These are phyloP conservation scores for Tigriopus japonicus DNA, from an alignment of 1,140 invertebrate genomes.

Conservation along the genomic window DNA sequence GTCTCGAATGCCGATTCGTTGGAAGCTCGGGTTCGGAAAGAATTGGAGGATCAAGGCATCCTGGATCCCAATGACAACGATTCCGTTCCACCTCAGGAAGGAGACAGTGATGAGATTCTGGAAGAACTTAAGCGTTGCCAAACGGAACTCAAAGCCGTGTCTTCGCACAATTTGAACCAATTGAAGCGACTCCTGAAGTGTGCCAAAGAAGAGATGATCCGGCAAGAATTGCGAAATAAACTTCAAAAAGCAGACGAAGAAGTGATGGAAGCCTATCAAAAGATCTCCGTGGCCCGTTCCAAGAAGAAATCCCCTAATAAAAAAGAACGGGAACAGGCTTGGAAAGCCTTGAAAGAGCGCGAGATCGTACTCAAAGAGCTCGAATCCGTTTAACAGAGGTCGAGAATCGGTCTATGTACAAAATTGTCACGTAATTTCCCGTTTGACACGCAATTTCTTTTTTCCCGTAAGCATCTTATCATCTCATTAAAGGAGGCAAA, in stretches of 20 bases:
- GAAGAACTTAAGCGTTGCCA: slow-evolving; percentile 29
- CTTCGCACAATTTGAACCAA: slow-evolving; percentile 25
- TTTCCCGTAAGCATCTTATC: too few species aligned
- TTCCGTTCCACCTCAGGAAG: background rate
- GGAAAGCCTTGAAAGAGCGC: slow-evolving; percentile 40
- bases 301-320: slow-evolving; percentile 55
- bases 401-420: background rate
- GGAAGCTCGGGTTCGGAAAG: slow-evolving; percentile 62
- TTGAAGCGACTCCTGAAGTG: slow-evolving; percentile 21
- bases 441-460: too few species aligned
- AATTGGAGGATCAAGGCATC: slow-evolving; percentile 68
- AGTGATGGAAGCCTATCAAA: slow-evolving; percentile 54
- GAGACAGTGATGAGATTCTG: slow-evolving; percentile 29
- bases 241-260: slow-evolving; percentile 28
- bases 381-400: slow-evolving; percentile 20
- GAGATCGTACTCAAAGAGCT: slow-evolving; percentile 36
- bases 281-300: slow-evolving; percentile 47
- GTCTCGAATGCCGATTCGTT: slow-evolving; percentile 24
- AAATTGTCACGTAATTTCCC: too few species aligned
- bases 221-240: slow-evolving; percentile 29
- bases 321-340: slow-evolving; percentile 61
- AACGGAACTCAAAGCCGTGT: slow-evolving; percentile 28
- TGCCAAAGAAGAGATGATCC: slow-evolving; percentile 21
- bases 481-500: too few species aligned
- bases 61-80: slow-evolving; percentile 41